These are phyloP conservation scores for Oplegnathus fasciatus DNA, from an alignment of 2,113 vertebrate genomes.

Conservation along the genomic window DNA sequence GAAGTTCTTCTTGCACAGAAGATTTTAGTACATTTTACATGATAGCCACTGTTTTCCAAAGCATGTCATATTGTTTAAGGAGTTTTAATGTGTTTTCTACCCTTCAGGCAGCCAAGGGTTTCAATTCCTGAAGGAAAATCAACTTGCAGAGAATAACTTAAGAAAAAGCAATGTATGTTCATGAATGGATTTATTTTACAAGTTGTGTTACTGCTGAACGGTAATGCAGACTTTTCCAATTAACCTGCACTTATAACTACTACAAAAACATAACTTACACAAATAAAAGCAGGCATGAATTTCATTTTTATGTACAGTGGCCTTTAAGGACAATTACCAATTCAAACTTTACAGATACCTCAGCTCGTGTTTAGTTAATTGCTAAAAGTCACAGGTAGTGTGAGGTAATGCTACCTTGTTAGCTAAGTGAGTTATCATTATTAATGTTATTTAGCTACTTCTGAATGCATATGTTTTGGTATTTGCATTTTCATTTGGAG, in stretches of 20 bases:
- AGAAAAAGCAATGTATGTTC: not conserved
- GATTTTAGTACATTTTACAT: conserved; percentile 28
- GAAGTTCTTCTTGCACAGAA: conserved; percentile 7
- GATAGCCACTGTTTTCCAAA: conserved; percentile 27
- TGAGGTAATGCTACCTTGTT: not conserved
- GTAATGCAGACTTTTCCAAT: not conserved
- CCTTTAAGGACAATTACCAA: conserved; percentile 14
- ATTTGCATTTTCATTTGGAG: not conserved
- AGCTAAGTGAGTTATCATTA: not conserved
- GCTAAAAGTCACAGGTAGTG: not conserved
- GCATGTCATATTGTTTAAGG: conserved; percentile 23
- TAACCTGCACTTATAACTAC: not conserved
- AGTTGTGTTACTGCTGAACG: not conserved
- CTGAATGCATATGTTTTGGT: not conserved
- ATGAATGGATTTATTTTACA: not conserved
- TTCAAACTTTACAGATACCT: not conserved
- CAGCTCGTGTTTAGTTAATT: not conserved
- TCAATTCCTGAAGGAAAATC: not conserved
- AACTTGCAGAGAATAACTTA: conserved; percentile 20
- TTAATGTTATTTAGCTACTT: not conserved
- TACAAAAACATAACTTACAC: not conserved
- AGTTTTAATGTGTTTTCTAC: conserved; percentile 23
- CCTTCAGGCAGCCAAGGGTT: conserved; percentile 34
- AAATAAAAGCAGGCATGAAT: not conserved
- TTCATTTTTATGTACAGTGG: not conserved